These are phyloP conservation scores for Tineola bisselliella DNA, from an alignment of 2,888 invertebrate species.

Conservation along the genomic window DNA sequence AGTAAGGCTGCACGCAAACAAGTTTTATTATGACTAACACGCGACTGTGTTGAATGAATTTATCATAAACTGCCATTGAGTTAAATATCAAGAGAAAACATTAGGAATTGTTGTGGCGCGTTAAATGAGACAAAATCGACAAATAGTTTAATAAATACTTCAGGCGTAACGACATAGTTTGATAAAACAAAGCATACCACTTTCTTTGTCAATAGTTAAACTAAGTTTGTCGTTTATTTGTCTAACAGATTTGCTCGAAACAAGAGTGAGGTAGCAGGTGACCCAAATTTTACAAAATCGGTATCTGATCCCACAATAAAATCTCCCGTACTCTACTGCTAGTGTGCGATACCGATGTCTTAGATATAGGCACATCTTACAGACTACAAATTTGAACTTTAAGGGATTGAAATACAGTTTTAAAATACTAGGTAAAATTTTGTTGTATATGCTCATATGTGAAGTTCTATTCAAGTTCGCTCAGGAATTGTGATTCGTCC, in stretches of 20 bases:
- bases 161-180: background rate
- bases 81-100: too few species aligned
- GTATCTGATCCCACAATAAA: conserved; percentile 6
- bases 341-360: background rate
- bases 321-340: background rate
- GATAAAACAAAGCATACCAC: background rate
- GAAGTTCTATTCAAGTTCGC: background rate
- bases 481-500: conserved; percentile 1
- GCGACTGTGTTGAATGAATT: background rate
- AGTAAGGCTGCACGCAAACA: background rate
- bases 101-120: too few species aligned
- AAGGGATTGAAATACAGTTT: background rate
- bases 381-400: background rate
- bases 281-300: conserved; percentile 10
- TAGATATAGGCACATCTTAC: background rate
- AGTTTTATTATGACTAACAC: background rate
- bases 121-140: too few species aligned
- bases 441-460: background rate
- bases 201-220: background rate
- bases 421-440: background rate
- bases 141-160: too few species aligned
- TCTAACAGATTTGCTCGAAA: background rate
- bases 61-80: background rate
- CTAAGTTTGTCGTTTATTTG: conserved; percentile 4
- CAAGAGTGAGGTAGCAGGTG: conserved; percentile 7